Base-by-base conservation (phyloP, 2,888 invertebrate species). In the Julus scanicus region DNA sequence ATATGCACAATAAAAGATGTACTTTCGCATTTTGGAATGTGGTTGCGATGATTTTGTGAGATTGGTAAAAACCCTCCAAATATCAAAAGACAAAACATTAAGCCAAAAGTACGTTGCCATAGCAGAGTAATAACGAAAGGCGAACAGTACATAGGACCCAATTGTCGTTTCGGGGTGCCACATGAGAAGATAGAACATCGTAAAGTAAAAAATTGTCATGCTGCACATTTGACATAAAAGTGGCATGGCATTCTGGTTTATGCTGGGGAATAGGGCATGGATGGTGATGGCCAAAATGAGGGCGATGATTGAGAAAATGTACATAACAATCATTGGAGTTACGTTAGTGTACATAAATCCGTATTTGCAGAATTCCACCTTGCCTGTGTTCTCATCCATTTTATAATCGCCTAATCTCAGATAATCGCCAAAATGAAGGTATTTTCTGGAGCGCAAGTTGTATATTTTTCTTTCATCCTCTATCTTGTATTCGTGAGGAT, bases 51-150 rank as follows among this genome's bases (percentile, higher is more conserved):
- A n/a, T 9, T 85, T 63, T 48, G 57, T 71, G 1, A 89, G 85
- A 53, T 88, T 88, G 44, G 89, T 86, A 20, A 89, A 89, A n/a
- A 84, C 63, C 8, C 88, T 89, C 96, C 97, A 97, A 92, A 97
- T 96, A 93, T 97, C 97, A 94, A 97, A 97, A 93, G 97, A 97
- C 97, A 97, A 97, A 89, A 97, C 97, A 93, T 97, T 97, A 86
- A 97, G 94, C 97, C 97, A 97, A 93, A 97, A 97, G 94, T 97
- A 97, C 89, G 97, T 96, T 49, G 97, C 95, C 92, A 97, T 94
- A 93, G 97, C 97, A 93, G 96, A 95, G 94, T 97, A 97, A 92
- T 97, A 97, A 94, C 97, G 96, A 91, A 95, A 93, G 90, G 96
- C 37, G 39, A 88, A 88, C 13, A 88, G 84, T 15, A 44, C 53